Conservation (phyloP, 2,888 invertebrate species). For the Leistus spinibarbis region DNA sequence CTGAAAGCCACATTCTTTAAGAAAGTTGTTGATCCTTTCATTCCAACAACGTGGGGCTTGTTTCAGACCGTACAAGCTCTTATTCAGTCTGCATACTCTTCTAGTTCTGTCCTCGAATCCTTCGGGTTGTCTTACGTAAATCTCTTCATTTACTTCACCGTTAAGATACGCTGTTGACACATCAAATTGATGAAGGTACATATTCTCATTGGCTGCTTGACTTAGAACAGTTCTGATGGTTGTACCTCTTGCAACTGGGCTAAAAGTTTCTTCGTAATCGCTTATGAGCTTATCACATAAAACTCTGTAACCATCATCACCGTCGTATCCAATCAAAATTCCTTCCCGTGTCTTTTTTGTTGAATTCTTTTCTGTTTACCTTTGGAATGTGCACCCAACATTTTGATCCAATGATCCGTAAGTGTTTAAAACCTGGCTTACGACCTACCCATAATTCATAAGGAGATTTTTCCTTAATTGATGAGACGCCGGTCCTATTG, state of each 20-base stretch:
- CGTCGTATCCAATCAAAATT: no score
- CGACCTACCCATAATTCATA: no score
- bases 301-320: no score
- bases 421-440: constrained; percentile 6
- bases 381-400: constrained; percentile 13
- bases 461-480: no score
- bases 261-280: not conserved
- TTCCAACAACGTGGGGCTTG: not conserved
- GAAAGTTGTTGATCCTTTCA: not conserved
- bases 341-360: no score
- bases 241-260: not conserved
- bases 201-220: not conserved
- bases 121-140: not conserved
- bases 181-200: not conserved
- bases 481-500: no score
- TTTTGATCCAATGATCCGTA: not conserved
- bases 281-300: no score
- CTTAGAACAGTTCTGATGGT: not conserved
- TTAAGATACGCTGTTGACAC: not conserved
- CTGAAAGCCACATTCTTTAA: not conserved
- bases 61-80: not conserved
- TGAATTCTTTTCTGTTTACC: no score
- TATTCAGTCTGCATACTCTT: not conserved
- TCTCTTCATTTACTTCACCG: not conserved
- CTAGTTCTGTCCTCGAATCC: not conserved